These are phyloP conservation scores for Lumbricus terrestris DNA, from an alignment of 2,888 invertebrate species.

Conservation along the genomic window DNA sequence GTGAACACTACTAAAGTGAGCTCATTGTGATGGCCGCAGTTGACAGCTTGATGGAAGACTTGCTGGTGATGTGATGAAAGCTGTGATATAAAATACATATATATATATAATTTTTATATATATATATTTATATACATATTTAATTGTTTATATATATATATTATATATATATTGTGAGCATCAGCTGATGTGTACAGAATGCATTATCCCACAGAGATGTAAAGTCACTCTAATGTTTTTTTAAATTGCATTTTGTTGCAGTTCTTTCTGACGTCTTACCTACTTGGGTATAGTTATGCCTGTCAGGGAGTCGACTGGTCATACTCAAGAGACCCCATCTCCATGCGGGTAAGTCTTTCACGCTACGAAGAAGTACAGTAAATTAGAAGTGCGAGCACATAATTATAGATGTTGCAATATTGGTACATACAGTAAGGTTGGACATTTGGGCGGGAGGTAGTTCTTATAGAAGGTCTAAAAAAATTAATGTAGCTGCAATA, in stretches of 20 bases:
- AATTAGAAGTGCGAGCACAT: not conserved
- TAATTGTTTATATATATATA: too few relatives aligned
- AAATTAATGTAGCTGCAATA: not conserved
- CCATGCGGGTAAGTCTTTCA: conserved; percentile 49
- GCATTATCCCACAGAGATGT: not conserved
- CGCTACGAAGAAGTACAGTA: not conserved
- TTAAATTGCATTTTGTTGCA: not conserved
- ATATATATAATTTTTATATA: too few relatives aligned
- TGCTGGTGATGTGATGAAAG: too few relatives aligned
- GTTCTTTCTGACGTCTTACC: conserved; percentile 26
- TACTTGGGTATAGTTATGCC: conserved; percentile 50
- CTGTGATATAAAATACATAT: too few relatives aligned
- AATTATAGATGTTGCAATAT: not conserved
- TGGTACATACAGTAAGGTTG: not conserved
- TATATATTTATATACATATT: too few relatives aligned
- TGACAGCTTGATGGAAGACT: too few relatives aligned
- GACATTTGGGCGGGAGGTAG: not conserved
- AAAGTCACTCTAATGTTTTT: not conserved
- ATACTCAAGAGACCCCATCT: conserved; percentile 45
- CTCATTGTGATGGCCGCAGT: too few relatives aligned
- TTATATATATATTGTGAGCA: too few relatives aligned
- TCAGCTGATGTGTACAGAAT: too few relatives aligned
- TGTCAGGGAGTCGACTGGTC: conserved; percentile 56
- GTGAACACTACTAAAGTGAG: too few relatives aligned
- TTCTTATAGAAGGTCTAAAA: not conserved